A percentile compares a stretch with the other conserved stretches of the same genome.
phyloP scores from a whole-genome alignment of 2,888 invertebrate species.

The Hoplodrina blanda region DNA sequence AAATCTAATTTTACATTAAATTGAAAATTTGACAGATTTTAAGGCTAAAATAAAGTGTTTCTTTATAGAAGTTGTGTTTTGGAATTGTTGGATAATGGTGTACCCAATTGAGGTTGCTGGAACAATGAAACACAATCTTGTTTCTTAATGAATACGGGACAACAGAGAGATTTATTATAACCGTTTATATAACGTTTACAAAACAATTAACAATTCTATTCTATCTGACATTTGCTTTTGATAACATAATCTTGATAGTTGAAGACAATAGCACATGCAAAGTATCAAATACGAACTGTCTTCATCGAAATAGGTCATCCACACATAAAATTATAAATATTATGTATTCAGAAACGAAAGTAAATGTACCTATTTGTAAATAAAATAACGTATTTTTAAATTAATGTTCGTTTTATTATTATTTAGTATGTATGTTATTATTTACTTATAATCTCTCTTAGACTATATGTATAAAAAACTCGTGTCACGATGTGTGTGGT shows the following conservation, averaged over 20 bases:
- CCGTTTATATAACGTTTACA: not conserved
- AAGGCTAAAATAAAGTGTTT: too few relatives aligned
- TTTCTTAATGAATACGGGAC: too few relatives aligned
- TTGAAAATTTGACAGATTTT: too few relatives aligned
- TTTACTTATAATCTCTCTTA: not conserved
- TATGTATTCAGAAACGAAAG: constrained; percentile 38
- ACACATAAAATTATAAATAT: constrained; percentile 32
- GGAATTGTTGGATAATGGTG: too few relatives aligned
- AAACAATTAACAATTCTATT: constrained; percentile 16
- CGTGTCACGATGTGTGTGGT: too few relatives aligned
- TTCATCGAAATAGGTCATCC: constrained; percentile 15
- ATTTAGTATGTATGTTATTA: not conserved
- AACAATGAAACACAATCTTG: too few relatives aligned
- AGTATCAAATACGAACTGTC: constrained; percentile 5
- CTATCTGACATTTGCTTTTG: constrained; percentile 18
- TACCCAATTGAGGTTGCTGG: too few relatives aligned
- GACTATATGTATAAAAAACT: too few relatives aligned
- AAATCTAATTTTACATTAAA: too few relatives aligned
- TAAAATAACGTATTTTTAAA: constrained; percentile 62
- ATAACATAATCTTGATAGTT: constrained; percentile 8
- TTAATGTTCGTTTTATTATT: constrained; percentile 36
- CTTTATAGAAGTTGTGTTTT: too few relatives aligned
- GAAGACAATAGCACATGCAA: not conserved
- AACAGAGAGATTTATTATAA: too few relatives aligned
- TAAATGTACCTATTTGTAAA: constrained; percentile 61